Base-by-base conservation (phyloP, 2,797 vertebrate genomes). In the Cyprinella venusta region DNA sequence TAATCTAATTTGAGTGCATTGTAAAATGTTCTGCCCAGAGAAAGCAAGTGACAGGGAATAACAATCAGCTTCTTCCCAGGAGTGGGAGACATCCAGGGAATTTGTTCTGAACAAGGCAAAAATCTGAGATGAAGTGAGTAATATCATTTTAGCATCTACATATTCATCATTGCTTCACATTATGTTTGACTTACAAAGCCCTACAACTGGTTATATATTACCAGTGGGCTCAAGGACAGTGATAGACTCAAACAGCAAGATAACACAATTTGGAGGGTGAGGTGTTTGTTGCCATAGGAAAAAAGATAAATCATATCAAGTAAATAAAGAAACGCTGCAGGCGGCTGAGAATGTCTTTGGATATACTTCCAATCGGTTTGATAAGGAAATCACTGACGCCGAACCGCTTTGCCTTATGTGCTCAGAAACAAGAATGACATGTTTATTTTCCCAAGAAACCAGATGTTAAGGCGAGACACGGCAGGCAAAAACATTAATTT, bases 1-100 rank as follows among this genome's bases (percentile, higher is more conserved):
- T 91, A 92, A 92, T 90, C 77, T 91, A 90, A 89, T 94, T 92
- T 93, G 88, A 89, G 89, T 86, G 85, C 86, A 91, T 90, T 90
- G 90, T 89, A 90, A 88, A 93, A 92, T 54, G 76, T 80, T 79
- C 24, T 74, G 83, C 87, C 88, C 79, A 90, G 84, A 77, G 80
- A 92, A 76, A 52, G 78, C 68, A 83, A 86, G 72, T 72, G 86
- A 84, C 33, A 79, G 52, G 74, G 78, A 93, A 92, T 84, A 90
- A 90, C 85, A 81, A 86, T 87, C 83, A 91, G 91, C 88, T 89
- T 88, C 91, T 76, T 87, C 90, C 89, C 84, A 77, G 76, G 88
- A 82, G 83, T 64, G 81, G 87, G 85, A 61, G 65, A 77, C 86
- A 90, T 76, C n/a, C 67, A 54, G 56, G 67, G 84, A 54, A 84